Base-by-base conservation (phyloP, 1,140 invertebrate species). In the Drosophila subobscura region DNA sequence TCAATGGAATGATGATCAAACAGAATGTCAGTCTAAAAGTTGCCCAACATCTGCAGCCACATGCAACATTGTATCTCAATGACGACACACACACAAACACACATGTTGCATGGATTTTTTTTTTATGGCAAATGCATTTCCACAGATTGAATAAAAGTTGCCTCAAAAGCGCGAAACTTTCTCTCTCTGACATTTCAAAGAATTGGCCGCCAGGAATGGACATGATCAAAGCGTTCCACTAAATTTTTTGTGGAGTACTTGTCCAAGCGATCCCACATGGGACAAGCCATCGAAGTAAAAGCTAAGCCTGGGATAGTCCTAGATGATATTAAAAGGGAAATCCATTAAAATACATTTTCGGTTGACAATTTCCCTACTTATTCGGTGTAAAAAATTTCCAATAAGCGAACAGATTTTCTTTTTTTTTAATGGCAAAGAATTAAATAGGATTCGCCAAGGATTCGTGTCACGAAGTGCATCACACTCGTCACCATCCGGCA, bases 71-170 rank as follows among this genome's bases (percentile, higher is more conserved):
- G 53, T 49, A 64, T 4, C 33, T 12, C 3, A 10, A 8, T 10
- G 2, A 33, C 8, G 8, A 33, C 25, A 27, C 25, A 27, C 25
- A 5, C 25, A 10, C 2, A 27, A 45, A n/a, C 25, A 14, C 42
- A 29, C 52, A 47, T 55, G 22, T 53, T 40, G 41, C 29, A 41
- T 52, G 20, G 41, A n/a, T 20, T 12, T 14, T 8, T 12, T 14
- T 8, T 52, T 42, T 72, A 65, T 50, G 59, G 58, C 27, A 57
- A 71, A 71, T 71, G 66, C 65, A 71, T 71, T 73, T 64, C 37
- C 29, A 42, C 58, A 63, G 52, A 64, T 51, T 58, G 78, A 71
- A 53, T 56, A 81, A 75, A 64, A 52, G 20, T 16, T 40, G 23
- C 33, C 33, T 12, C 33, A 49, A 47, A 47, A 55, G 12, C 40